Evolutionary conservation across 2,113 vertebrate genomes (phyloP).

Genomic region (Balaeniceps rex): DNA sequence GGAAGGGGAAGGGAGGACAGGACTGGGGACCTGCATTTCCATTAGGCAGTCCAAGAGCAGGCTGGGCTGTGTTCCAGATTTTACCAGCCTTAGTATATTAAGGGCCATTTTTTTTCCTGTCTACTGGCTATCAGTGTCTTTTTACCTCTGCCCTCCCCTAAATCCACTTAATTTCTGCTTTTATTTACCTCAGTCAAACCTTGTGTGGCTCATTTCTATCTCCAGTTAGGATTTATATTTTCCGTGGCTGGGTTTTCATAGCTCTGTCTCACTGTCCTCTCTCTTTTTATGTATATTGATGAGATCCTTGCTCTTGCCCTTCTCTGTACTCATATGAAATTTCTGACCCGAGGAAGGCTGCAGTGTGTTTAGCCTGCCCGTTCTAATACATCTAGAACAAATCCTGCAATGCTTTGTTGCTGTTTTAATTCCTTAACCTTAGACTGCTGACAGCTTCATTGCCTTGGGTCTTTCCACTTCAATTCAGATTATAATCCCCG

Average conservation of each 20-base stretch:
- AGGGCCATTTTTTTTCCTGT: neutral
- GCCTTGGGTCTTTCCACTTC: constrained; percentile 72
- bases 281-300: constrained; percentile 42
- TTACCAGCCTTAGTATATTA: neutral
- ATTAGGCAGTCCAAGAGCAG: neutral
- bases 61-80: neutral
- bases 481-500: constrained; percentile 74
- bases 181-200: constrained; percentile 42
- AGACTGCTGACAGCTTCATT: constrained; percentile 73
- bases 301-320: constrained; percentile 54
- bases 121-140: neutral
- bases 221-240: constrained; percentile 10
- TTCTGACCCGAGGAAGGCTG: constrained; percentile 16
- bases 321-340: constrained; percentile 26
- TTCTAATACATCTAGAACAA: constrained; percentile 54
- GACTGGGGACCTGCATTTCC: neutral
- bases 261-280: constrained; percentile 10
- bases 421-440: constrained; percentile 76
- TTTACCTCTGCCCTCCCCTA: neutral
- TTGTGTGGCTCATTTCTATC: constrained; percentile 9
- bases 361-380: constrained; percentile 4
- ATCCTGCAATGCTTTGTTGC: constrained; percentile 61
- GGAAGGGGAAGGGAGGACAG: neutral
- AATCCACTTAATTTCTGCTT: constrained; percentile 37
- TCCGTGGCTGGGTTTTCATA: neutral